Evolutionary conservation across 2,888 invertebrate species (phyloP), one percentile per base, ranked within the genome.

Genomic region (Notodonta ziczac): DNA sequence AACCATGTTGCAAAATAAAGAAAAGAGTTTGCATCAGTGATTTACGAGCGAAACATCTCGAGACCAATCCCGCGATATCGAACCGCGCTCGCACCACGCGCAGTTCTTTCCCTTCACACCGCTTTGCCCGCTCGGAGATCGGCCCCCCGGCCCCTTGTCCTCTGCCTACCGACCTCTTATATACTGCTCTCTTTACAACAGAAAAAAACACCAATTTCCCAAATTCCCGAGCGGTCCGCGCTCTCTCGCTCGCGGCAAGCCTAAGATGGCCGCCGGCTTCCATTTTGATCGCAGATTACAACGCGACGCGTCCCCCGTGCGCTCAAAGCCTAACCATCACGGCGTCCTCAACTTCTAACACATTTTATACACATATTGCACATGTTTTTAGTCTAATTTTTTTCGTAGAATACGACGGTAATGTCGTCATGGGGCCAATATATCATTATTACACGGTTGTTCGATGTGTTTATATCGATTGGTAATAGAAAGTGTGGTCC

Each of bases 131-230:
- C 89, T 89, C 88, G 85, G 88, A 88, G 91, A 87, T 88, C 88
- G 80, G 72, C 87, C 89, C 88, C 87, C 78, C 79, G 77, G 78
- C 71, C 72, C 83, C 81, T 86, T 85, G 87, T 88, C 87, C 88
- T 86, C 88, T 88, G 87, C 89, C 90, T 87, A 89, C 90, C 90
- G 87, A 89, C 90, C 91, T 91, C 91, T 90, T 91, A 91, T 91
- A 92, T 91, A 93, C 90, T 92, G 91, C 91, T 91, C 91, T 92
- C 91, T 93, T 92, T 91, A 91, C 89, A 91, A 91, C 90, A 93
- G 89, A 92, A 75, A 93, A 88, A 93, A 92, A 91, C 90, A 92
- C 91, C 91, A 91, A 91, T 92, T 93, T 91, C 91, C 92, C 90
- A 93, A 92, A 91, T 91, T 90, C 91, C 90, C 91, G 85, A 87